Evolutionary conservation across 2,113 vertebrate genomes (phyloP), one percentile per base, ranked within the genome.

Genomic region (Gobius niger): DNA sequence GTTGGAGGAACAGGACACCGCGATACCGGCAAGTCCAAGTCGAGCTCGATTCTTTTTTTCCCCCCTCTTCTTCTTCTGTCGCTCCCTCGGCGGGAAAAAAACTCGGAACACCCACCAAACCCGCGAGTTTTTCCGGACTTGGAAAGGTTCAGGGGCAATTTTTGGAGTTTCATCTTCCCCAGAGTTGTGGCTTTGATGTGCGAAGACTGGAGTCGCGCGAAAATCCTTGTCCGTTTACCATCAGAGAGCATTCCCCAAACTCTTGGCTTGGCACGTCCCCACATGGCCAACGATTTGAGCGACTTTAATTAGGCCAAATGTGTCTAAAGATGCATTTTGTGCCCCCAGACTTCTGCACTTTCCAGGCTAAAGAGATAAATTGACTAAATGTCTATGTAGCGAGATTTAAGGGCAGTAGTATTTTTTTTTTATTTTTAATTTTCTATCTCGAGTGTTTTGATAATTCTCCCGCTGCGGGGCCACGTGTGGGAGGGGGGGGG

Each of bases 291-390:
- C 66, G 78, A 90, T 84, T 85, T 89, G 82, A 91, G 88, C 82
- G 79, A 62, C 77, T 83, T 86, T 91, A 90, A 92, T 92, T 89
- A 91, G 88, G 84, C 72, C 77, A 90, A 86, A 90, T 87, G 89
- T 75, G 83, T 87, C 82, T 83, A 83, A 89, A 90, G 86, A 88
- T 73, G 76, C 80, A 67, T 42, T 34, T 78, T 69, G 75, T 63
- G 72, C 82, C 88, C 85, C 76, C 64, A 78, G 80, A 85, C 74
- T 72, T 89, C 75, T 54, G 52, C 10, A 41, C 76, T 60, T 78
- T 70, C 66, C 65, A 0, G 44, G 75, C 83, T 87, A 78, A 84
- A 84, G 83, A 87, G 78, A 83, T 83, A 86, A 88, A 83, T 80
- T 79, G 68, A 75, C 64, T 44, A 62, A 66, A 85, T 86, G 63